Conservation (phyloP, 2,113 vertebrate species). For the Opisthocomus hoazin region DNA sequence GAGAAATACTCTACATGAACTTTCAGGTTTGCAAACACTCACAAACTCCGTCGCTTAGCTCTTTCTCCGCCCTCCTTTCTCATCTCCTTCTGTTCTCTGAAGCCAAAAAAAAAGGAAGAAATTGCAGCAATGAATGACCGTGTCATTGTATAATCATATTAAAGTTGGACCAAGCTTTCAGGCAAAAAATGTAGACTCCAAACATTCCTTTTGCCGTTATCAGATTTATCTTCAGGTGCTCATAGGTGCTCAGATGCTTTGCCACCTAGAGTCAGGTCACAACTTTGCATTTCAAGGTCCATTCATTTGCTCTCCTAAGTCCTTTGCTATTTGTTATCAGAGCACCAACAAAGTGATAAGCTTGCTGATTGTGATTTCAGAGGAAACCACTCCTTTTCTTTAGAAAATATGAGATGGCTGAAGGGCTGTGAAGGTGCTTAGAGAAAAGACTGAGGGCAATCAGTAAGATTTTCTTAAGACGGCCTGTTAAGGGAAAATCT, state of each 20-base stretch:
- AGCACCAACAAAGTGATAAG: background rate
- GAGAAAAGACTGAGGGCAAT: background rate
- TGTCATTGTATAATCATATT: background rate
- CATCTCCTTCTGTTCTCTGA: background rate
- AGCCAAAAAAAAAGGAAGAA: rapidly evolving
- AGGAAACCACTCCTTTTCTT: background rate
- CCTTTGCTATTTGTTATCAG: background rate
- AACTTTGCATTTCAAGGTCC: background rate
- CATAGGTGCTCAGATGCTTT: background rate
- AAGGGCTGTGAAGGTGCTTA: background rate
- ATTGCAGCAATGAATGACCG: background rate
- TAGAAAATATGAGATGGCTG: background rate
- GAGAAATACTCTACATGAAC: background rate
- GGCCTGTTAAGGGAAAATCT: background rate
- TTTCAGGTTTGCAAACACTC: background rate
- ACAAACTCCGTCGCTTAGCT: background rate
- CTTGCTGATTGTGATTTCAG: background rate
- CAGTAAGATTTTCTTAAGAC: background rate
- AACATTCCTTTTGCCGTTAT: background rate
- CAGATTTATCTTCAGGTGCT: background rate
- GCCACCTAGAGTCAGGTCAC: background rate
- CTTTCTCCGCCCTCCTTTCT: background rate
- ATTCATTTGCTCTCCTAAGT: background rate
- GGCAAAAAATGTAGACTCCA: background rate
- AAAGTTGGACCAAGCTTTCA: background rate